Percentiles rank a stretch among this genome's conserved stretches.
phyloP scores from a whole-genome alignment of 2,113 vertebrate species.

The Pipra filicauda region DNA sequence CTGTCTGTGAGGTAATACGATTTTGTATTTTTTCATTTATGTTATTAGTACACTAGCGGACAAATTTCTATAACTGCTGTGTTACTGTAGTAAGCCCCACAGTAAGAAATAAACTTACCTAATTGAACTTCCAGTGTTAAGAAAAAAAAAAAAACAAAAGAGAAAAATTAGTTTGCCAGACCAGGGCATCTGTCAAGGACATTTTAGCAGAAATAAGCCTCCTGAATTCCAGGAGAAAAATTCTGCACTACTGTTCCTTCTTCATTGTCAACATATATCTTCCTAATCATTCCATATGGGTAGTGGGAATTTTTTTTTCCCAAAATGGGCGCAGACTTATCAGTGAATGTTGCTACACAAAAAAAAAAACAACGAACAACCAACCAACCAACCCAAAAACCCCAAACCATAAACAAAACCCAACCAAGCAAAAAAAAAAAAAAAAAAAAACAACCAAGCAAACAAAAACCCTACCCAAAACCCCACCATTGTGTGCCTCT shows the following conservation, averaged over 20 bases:
- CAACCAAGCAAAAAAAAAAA: background rate
- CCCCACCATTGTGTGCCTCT: background rate
- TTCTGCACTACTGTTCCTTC: background rate
- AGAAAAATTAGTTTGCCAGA: background rate
- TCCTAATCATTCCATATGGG: background rate
- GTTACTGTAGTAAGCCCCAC: background rate
- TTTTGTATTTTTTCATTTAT: background rate
- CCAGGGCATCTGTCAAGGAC: background rate
- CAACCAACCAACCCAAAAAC: background rate
- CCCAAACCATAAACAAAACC: too few species aligned
- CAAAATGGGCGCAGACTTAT: background rate
- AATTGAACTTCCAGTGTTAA: background rate
- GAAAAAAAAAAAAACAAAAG: background rate
- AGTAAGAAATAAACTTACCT: background rate
- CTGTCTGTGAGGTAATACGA: background rate
- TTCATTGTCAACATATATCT: background rate
- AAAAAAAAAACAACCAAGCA: too few species aligned
- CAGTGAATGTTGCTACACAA: background rate
- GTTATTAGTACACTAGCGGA: background rate
- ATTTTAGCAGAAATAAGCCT: background rate
- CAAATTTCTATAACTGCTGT: background rate
- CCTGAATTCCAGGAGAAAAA: background rate
- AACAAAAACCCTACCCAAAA: background rate
- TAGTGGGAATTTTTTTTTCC: background rate
- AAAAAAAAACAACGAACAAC: too few species aligned